A percentile compares a stretch with the other conserved stretches of the same genome.
Conservation (phyloP, 2,113 vertebrate species). For the Carettochelys insculpta region DNA sequence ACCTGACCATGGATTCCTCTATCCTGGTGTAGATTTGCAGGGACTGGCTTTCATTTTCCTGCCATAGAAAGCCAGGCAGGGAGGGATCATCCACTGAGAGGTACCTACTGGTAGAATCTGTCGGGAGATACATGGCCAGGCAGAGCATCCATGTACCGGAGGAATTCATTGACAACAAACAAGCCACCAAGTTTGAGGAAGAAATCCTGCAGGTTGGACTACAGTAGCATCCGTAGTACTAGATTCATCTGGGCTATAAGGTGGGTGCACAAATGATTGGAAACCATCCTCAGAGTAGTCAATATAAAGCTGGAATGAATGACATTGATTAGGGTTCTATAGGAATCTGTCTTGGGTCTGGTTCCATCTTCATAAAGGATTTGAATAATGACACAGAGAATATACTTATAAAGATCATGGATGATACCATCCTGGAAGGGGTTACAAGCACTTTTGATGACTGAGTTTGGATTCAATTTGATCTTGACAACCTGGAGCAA, state of each 20-base stretch:
- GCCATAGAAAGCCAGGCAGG: background rate
- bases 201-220: no score
- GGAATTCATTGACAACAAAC: no score
- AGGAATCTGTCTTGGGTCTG: background rate
- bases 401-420: background rate
- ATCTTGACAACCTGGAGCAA: background rate
- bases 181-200: no score
- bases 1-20: background rate
- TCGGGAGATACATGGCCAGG: no score
- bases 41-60: background rate
- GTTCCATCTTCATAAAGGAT: background rate
- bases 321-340: accelerated
- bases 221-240: no score
- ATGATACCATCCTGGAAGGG: background rate
- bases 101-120: no score
- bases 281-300: background rate
- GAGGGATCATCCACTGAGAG: background rate
- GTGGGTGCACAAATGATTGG: background rate
- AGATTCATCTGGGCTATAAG: background rate
- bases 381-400: background rate
- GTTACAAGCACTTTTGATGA: background rate
- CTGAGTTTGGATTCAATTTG: background rate
- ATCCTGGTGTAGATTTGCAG: background rate
- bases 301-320: no score
- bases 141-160: no score